Evolutionary conservation across 2,888 invertebrate genomes (phyloP).

Genomic region (Pemphredon lugubris): DNA sequence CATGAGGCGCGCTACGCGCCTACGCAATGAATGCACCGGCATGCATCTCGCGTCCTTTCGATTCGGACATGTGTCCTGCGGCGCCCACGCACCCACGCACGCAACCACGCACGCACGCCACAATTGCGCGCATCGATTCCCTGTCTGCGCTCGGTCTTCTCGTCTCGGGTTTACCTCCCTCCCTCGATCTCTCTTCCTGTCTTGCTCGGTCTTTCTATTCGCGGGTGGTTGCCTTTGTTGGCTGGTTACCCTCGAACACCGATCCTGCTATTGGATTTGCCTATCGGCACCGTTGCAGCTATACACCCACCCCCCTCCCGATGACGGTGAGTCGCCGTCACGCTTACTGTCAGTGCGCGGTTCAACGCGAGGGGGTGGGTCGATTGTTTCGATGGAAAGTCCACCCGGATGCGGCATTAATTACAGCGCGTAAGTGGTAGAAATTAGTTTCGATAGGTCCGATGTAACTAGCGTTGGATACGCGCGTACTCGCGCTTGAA

Average conservation of each 20-base stretch:
- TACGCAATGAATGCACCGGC: conserved; percentile 74
- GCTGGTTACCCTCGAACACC: conserved; percentile 35
- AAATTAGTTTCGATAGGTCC: conserved; percentile 38
- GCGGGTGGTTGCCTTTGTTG: conserved; percentile 37
- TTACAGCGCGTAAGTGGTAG: conserved; percentile 56
- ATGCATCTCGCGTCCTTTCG: conserved; percentile 70
- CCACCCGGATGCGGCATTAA: conserved; percentile 52
- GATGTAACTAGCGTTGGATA: too few relatives aligned
- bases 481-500: too few relatives aligned
- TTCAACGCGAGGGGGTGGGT: conserved; percentile 28
- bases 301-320: neutral
- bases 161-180: neutral
- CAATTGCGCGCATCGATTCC: conserved; percentile 45
- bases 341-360: conserved; percentile 50
- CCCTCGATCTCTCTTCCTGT: neutral
- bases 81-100: conserved; percentile 22
- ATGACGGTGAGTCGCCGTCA: conserved; percentile 47
- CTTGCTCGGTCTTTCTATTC: conserved; percentile 43
- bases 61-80: conserved; percentile 56
- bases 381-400: conserved; percentile 57
- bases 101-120: conserved; percentile 26
- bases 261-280: conserved; percentile 65
- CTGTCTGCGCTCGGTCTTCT: conserved; percentile 8
- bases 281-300: conserved; percentile 68
- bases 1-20: conserved; percentile 24